phyloP scores from a whole-genome alignment of 2,113 vertebrate genomes.

The Opisthocomus hoazin region DNA sequence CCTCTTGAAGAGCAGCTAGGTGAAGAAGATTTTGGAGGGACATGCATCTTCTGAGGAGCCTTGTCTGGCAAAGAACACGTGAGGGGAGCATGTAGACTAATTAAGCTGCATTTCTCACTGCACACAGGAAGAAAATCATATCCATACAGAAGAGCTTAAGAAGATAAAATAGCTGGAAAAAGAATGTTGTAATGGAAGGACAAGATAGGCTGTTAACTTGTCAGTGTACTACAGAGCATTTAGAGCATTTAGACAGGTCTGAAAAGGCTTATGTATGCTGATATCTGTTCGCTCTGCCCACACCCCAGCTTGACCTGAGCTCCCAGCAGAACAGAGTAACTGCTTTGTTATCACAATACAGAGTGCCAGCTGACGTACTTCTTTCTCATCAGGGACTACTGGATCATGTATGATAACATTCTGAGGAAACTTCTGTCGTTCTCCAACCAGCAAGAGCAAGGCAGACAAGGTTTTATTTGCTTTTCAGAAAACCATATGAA shows the following conservation, averaged over 20 bases:
- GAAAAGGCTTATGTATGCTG: background rate
- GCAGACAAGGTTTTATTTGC: background rate
- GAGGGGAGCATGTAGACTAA: background rate
- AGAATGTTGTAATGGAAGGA: background rate
- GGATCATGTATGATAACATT: background rate
- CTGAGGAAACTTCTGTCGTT: background rate
- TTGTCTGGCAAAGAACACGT: background rate
- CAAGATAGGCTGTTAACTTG: background rate
- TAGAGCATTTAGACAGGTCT: background rate
- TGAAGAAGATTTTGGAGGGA: background rate
- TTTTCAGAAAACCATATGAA: background rate
- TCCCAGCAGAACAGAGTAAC: background rate
- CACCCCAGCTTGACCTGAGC: background rate
- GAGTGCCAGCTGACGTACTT: background rate
- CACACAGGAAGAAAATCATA: background rate
- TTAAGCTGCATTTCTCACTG: background rate
- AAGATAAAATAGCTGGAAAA: background rate
- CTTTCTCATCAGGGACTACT: background rate
- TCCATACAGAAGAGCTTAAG: background rate
- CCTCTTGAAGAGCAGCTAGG: background rate
- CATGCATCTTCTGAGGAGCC: background rate
- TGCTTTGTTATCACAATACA: background rate
- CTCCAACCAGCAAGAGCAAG: background rate
- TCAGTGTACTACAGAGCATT: background rate
- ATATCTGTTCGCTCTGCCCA: background rate